These are phyloP conservation scores for Oncorhynchus gorbuscha DNA, from an alignment of 2,113 vertebrate genomes.

Conservation along the genomic window DNA sequence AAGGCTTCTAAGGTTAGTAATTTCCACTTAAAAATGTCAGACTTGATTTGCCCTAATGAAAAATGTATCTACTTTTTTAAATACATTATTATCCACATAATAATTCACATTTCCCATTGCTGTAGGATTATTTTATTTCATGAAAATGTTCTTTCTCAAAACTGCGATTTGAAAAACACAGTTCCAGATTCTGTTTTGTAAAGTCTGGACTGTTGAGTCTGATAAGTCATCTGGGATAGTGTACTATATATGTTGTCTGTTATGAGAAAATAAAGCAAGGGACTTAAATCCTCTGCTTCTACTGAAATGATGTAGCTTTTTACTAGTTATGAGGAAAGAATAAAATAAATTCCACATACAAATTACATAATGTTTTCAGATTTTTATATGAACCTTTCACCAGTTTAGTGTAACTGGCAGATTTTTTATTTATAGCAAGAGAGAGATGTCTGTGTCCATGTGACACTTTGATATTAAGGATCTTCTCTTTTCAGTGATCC, in stretches of 20 bases:
- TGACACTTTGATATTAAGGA: neutral
- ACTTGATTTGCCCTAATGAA: too few relatives aligned
- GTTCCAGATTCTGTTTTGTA: neutral
- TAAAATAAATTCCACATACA: neutral
- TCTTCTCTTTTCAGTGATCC: conserved; percentile 81
- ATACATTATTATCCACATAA: too few relatives aligned
- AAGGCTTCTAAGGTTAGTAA: too few relatives aligned
- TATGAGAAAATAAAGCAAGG: neutral
- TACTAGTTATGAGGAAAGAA: neutral
- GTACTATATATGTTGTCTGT: neutral
- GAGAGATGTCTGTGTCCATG: neutral
- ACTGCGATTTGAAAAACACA: neutral
- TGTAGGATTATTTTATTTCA: too few relatives aligned
- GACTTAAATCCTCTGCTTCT: neutral
- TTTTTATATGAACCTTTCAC: too few relatives aligned
- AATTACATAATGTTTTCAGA: neutral
- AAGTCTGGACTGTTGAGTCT: neutral
- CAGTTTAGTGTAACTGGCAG: neutral
- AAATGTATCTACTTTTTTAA: too few relatives aligned
- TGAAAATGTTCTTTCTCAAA: neutral
- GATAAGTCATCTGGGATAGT: neutral
- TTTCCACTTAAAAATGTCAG: too few relatives aligned
- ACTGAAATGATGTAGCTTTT: neutral
- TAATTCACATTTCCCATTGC: too few relatives aligned
- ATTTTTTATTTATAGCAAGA: too few relatives aligned